These are phyloP conservation scores for Saccopteryx bilineata DNA, from an alignment of 2,113 vertebrate species.

Conservation along the genomic window DNA sequence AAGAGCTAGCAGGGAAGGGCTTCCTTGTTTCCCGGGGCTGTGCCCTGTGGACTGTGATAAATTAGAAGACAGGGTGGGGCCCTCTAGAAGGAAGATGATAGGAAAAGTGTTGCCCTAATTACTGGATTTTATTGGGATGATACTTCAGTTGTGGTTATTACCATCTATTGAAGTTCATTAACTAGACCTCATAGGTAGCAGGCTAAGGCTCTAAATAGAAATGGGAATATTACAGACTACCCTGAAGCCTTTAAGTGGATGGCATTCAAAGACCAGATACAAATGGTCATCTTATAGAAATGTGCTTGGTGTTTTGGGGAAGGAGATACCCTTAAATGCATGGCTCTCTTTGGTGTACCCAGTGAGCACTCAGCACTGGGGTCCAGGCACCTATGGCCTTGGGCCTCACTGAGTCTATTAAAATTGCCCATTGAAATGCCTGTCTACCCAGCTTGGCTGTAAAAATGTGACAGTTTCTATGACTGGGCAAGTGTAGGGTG, in stretches of 20 bases:
- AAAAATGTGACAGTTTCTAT: neutral
- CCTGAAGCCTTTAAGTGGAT: constrained; percentile 73
- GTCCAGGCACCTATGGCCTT: neutral
- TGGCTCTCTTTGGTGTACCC: neutral
- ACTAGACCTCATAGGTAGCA: constrained; percentile 75
- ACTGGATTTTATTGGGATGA: constrained; percentile 75
- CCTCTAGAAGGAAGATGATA: constrained; percentile 76
- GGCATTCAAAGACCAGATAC: constrained; percentile 73
- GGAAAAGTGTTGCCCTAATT: constrained; percentile 81
- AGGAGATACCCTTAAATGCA: neutral
- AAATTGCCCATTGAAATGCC: neutral
- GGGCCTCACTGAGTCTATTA: neutral
- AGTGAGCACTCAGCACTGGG: neutral
- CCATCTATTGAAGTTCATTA: constrained; percentile 79
- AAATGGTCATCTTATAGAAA: constrained; percentile 75
- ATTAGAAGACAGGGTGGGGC: constrained; percentile 73
- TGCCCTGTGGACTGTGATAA: constrained; percentile 66
- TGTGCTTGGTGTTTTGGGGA: neutral
- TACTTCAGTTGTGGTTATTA: constrained; percentile 78
- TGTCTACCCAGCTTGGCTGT: neutral
- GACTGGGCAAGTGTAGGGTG: neutral
- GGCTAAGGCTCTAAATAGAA: constrained; percentile 69
- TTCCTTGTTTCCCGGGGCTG: constrained; percentile 66
- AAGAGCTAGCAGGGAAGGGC: constrained; percentile 48
- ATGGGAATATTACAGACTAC: constrained; percentile 70